These are phyloP conservation scores for Ifrita kowaldi DNA, from an alignment of 2,113 vertebrate genomes.

Conservation along the genomic window DNA sequence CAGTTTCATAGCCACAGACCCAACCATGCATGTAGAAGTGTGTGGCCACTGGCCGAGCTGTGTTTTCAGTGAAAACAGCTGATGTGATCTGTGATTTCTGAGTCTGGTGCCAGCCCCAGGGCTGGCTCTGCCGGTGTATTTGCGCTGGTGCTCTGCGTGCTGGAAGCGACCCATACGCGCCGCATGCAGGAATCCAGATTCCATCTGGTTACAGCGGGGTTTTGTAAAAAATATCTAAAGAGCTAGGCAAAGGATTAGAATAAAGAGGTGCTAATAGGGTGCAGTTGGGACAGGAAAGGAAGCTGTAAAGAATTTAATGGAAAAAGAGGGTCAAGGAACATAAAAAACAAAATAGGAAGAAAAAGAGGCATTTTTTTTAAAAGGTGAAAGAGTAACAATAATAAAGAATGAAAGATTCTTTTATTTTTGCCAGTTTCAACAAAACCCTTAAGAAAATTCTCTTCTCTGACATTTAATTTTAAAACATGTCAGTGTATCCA, in stretches of 20 bases:
- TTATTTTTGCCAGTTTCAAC: slow-evolving; percentile 58
- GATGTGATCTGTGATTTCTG: slow-evolving; percentile 61
- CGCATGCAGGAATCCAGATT: slow-evolving; percentile 48
- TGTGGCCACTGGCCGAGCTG: slow-evolving; percentile 43
- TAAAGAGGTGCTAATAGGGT: slow-evolving; percentile 73
- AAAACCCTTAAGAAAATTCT: slow-evolving; percentile 37
- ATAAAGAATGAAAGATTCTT: slow-evolving; percentile 62
- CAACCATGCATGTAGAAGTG: slow-evolving; percentile 46
- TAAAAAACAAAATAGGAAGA: slow-evolving; percentile 62
- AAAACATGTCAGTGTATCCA: slow-evolving; percentile 15
- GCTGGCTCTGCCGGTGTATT: slow-evolving; percentile 27
- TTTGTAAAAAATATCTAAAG: slow-evolving; percentile 57
- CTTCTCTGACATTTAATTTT: slow-evolving; percentile 44
- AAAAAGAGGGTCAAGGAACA: slow-evolving; percentile 64
- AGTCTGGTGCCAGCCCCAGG: slow-evolving; percentile 43
- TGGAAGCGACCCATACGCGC: slow-evolving; percentile 37
- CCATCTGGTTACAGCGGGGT: slow-evolving; percentile 50
- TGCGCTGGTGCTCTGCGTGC: slow-evolving; percentile 44
- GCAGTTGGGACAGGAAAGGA: slow-evolving; percentile 66
- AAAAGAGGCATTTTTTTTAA: slow-evolving; percentile 34
- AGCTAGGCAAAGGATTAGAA: slow-evolving; percentile 62
- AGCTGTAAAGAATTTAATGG: slow-evolving; percentile 59
- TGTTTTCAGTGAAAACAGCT: slow-evolving; percentile 65
- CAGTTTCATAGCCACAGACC: slow-evolving; percentile 8
- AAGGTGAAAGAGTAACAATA: slow-evolving; percentile 69